A percentile compares a stretch with the other conserved stretches of the same genome.
Evolutionary conservation across 2,888 invertebrate species (phyloP).

Genomic region (Balanococcus diminutus): DNA sequence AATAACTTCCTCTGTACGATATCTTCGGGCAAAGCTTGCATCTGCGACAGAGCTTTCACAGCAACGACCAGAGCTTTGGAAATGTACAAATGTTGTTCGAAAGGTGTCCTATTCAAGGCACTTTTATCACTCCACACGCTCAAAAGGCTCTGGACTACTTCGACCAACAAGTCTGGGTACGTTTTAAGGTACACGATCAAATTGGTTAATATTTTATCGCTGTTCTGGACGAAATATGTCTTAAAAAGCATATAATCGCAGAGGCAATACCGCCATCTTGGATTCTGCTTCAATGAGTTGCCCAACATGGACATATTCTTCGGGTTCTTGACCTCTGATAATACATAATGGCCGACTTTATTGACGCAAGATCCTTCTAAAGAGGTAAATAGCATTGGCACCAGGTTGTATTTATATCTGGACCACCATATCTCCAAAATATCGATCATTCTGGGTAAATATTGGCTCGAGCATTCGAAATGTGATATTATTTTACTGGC

Average conservation of each 20-base stretch:
- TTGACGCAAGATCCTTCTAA: constrained; percentile 69
- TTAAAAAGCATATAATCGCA: constrained; percentile 69
- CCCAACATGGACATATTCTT: constrained; percentile 64
- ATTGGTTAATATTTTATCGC: constrained; percentile 63
- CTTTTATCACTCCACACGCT: constrained; percentile 74
- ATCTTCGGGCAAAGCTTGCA: background rate
- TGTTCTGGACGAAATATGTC: constrained; percentile 64
- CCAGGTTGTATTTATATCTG: constrained; percentile 60
- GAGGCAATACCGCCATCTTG: constrained; percentile 73
- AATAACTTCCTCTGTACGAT: constrained; percentile 49
- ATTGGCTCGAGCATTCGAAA: constrained; percentile 6
- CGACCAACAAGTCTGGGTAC: constrained; percentile 61
- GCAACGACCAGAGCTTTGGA: constrained; percentile 70
- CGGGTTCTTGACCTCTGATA: constrained; percentile 62
- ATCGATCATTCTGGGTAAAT: constrained; percentile 65
- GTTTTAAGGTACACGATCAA: constrained; percentile 69
- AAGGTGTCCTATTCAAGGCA: constrained; percentile 68
- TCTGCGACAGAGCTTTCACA: constrained; percentile 61
- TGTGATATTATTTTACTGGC: constrained; percentile 54
- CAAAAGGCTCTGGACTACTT: constrained; percentile 66
- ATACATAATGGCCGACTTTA: constrained; percentile 66
- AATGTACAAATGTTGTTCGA: constrained; percentile 74
- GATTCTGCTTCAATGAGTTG: constrained; percentile 64
- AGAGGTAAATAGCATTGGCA: constrained; percentile 65
- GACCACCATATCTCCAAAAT: constrained; percentile 65